A percentile compares a stretch with the other conserved stretches of the same genome.
Conservation (phyloP, 2,797 vertebrate species). For the Acrossocheilus wenchowensis region DNA sequence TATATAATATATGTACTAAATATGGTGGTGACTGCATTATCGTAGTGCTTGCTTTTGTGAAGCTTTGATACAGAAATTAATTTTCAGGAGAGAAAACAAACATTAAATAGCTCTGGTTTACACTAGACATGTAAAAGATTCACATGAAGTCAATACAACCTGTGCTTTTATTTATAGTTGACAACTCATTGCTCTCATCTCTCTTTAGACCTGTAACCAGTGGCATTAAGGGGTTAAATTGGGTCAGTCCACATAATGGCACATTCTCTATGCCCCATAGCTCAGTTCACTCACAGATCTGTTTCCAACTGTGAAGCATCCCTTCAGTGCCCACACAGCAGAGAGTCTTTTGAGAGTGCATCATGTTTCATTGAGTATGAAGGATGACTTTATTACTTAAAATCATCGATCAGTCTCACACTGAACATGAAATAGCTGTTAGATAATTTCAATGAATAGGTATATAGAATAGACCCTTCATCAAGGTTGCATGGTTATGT, state of each 20-base stretch:
- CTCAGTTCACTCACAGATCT: neutral
- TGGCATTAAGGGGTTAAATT: constrained; percentile 23
- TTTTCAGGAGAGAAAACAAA: neutral
- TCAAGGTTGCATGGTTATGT: neutral
- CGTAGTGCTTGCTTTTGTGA: neutral
- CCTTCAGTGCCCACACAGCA: constrained; percentile 9
- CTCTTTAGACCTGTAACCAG: neutral
- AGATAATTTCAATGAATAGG: neutral
- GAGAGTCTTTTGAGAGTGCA: constrained; percentile 21
- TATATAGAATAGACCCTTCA: neutral
- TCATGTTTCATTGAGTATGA: neutral
- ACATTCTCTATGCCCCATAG: neutral
- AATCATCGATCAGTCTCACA: neutral
- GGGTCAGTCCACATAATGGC: constrained; percentile 10
- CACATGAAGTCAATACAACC: neutral
- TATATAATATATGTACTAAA: neutral
- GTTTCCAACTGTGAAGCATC: neutral
- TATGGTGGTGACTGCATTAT: neutral
- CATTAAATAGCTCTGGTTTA: neutral
- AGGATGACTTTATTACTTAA: neutral
- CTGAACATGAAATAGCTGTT: neutral
- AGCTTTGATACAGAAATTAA: neutral
- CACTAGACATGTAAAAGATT: neutral
- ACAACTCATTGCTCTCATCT: neutral
- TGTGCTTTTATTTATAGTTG: neutral